Conservation (phyloP, 2,113 vertebrate species). For the Pelusios castaneus region DNA sequence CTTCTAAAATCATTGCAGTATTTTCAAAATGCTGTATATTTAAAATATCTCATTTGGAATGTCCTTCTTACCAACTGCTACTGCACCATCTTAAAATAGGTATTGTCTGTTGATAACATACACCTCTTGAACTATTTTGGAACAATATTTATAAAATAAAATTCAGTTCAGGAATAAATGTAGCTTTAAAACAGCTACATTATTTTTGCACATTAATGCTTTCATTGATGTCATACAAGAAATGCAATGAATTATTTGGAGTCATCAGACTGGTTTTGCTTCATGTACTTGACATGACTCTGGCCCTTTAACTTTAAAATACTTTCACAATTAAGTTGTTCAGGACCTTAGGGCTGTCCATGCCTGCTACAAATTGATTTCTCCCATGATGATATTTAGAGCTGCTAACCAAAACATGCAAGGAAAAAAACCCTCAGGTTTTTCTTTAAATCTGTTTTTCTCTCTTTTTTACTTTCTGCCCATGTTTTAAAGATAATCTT, state of each 20-base stretch:
- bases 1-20: constrained; percentile 9
- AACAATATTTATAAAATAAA: not conserved
- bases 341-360: constrained; percentile 63
- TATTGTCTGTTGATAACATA: not conserved
- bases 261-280: constrained; percentile 50
- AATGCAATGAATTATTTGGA: constrained; percentile 2
- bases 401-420: constrained; percentile 42
- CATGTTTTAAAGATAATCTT: not conserved
- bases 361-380: constrained; percentile 63
- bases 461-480: not conserved
- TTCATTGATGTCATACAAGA: not conserved
- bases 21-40: constrained; percentile 19
- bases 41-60: not conserved
- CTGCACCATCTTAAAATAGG: not conserved
- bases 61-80: not conserved
- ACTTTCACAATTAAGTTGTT: constrained; percentile 69
- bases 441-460: not conserved
- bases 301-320: constrained; percentile 71
- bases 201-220: not conserved
- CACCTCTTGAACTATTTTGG: not conserved
- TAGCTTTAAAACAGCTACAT: not conserved
- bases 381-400: constrained; percentile 57
- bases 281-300: constrained; percentile 65
- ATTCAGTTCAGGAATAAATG: constrained; percentile 2
- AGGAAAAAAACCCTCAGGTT: not conserved